Conservation (phyloP, 1,140 invertebrate species). For the Heliconius hermathena region DNA sequence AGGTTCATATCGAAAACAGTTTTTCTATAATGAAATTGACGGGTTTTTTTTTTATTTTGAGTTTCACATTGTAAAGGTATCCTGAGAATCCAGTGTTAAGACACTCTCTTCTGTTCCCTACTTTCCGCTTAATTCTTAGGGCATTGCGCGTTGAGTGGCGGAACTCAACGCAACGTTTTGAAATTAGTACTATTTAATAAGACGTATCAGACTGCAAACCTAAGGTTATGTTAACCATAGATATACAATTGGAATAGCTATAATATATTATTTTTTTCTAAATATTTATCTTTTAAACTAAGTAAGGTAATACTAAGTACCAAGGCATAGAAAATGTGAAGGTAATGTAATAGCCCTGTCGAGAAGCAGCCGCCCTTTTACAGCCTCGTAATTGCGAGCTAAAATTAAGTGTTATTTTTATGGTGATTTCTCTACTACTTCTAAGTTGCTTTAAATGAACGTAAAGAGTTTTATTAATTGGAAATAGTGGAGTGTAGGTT, state of each 20-base stretch:
- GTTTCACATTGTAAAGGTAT: too few species aligned
- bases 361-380: slow-evolving; percentile 75
- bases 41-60: too few species aligned
- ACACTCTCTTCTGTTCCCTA: too few species aligned
- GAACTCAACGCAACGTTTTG: too few species aligned
- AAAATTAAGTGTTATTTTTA: slow-evolving; percentile 82
- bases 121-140: too few species aligned
- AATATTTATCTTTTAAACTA: background rate
- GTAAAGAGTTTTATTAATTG: slow-evolving; percentile 79
- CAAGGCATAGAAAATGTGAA: slow-evolving; percentile 58
- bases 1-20: too few species aligned
- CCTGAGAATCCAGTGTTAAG: too few species aligned
- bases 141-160: too few species aligned
- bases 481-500: slow-evolving; percentile 44
- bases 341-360: slow-evolving; percentile 69
- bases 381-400: slow-evolving; percentile 75
- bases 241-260: background rate
- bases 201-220: background rate
- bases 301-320: slow-evolving; percentile 27
- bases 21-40: too few species aligned
- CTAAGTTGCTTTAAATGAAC: slow-evolving; percentile 78
- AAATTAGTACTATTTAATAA: background rate
- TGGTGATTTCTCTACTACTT: slow-evolving; percentile 80
- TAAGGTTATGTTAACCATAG: background rate
- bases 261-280: background rate